Percentiles rank a stretch among this genome's conserved stretches.
Conservation (phyloP, 2,797 vertebrate genomes). For the Chaetophractus vellerosus region DNA sequence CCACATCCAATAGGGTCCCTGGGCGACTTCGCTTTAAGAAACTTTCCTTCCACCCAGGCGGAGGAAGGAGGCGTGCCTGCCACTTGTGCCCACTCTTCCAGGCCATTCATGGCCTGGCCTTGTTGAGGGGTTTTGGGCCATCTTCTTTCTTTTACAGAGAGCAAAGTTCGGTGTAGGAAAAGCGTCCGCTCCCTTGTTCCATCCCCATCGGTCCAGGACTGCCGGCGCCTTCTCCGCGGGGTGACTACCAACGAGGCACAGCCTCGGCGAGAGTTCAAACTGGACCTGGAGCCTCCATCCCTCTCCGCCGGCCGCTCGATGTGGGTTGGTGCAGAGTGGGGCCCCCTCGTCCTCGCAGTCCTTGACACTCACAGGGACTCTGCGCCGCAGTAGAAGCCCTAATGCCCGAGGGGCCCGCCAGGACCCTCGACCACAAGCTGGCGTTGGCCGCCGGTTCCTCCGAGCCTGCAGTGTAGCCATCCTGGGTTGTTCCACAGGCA, state of each 20-base stretch:
- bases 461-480: background rate
- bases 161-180: background rate
- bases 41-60: background rate
- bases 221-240: background rate
- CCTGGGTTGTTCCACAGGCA: background rate
- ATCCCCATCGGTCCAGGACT: background rate
- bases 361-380: too few species aligned
- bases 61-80: background rate
- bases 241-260: background rate
- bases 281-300: fast-evolving
- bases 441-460: background rate
- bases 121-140: background rate
- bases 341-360: background rate
- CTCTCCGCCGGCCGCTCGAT: background rate
- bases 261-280: background rate
- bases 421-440: background rate
- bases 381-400: background rate
- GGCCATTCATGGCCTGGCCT: background rate
- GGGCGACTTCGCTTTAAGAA: background rate
- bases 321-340: background rate
- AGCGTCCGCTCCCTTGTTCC: background rate
- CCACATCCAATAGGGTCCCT: background rate
- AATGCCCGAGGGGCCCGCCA: background rate
- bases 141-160: conserved; percentile 2
- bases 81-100: background rate